Evolutionary conservation across 2,113 vertebrate genomes (phyloP).

Genomic region (Ciconia maguari): DNA sequence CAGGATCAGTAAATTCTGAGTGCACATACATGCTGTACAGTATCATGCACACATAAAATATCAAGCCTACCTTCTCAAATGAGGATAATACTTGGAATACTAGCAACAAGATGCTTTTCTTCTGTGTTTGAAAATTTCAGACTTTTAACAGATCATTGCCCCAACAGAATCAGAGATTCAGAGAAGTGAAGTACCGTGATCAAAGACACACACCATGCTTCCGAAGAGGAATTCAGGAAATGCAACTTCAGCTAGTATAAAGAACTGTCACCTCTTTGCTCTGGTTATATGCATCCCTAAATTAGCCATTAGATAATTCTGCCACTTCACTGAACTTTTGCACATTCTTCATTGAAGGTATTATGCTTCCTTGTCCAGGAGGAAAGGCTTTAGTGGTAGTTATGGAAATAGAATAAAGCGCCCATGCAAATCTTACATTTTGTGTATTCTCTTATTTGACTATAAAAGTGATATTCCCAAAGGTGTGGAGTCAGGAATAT

Average conservation of each 20-base stretch:
- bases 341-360: background rate
- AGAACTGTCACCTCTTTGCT: constrained; percentile 7
- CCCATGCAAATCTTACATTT: constrained; percentile 15
- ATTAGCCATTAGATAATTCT: constrained; percentile 49
- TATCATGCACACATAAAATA: background rate
- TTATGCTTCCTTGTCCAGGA: background rate
- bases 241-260: background rate
- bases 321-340: constrained; percentile 25
- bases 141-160: background rate
- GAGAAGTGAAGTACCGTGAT: background rate
- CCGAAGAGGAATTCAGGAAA: constrained; percentile 14
- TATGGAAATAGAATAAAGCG: constrained; percentile 30
- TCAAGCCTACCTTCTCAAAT: background rate
- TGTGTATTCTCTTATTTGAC: constrained; percentile 4
- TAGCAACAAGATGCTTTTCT: background rate
- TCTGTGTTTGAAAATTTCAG: background rate
- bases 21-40: background rate
- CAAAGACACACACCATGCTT: background rate
- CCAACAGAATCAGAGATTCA: background rate
- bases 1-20: background rate
- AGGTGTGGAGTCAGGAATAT: background rate
- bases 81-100: background rate
- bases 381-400: constrained; percentile 17
- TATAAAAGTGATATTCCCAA: constrained; percentile 13
- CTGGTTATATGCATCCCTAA: constrained; percentile 11